phyloP scores from a whole-genome alignment of 2,113 vertebrate genomes.

The Murina feae region DNA sequence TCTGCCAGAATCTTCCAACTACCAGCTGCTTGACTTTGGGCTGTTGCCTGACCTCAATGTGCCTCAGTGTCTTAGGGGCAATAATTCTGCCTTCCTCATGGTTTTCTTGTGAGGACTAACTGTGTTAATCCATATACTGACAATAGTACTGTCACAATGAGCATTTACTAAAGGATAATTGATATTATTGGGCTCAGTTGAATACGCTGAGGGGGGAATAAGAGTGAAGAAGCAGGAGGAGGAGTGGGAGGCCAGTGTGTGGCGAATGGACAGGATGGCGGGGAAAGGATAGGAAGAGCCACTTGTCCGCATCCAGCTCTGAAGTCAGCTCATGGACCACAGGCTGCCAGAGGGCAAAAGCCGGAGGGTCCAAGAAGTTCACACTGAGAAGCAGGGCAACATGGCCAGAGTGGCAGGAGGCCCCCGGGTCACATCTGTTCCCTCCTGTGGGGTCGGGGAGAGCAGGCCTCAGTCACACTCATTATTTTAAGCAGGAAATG shows the following conservation, averaged over 20 bases:
- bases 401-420: neutral
- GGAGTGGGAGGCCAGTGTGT: neutral
- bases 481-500: neutral
- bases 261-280: neutral
- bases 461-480: neutral
- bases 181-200: neutral
- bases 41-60: neutral
- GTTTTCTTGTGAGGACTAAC: neutral
- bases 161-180: neutral
- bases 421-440: no score
- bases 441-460: neutral
- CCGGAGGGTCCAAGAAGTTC: neutral
- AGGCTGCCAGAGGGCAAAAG: neutral
- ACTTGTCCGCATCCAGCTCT: neutral
- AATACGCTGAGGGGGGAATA: neutral
- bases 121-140: neutral
- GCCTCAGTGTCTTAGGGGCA: neutral
- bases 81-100: neutral
- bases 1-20: neutral
- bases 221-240: neutral
- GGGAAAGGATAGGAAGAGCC: neutral
- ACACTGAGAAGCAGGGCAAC: neutral
- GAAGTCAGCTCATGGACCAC: neutral
- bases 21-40: neutral
- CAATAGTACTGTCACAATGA: neutral